Conservation (phyloP, 2,113 vertebrate species). For the Nannospalax galili region DNA sequence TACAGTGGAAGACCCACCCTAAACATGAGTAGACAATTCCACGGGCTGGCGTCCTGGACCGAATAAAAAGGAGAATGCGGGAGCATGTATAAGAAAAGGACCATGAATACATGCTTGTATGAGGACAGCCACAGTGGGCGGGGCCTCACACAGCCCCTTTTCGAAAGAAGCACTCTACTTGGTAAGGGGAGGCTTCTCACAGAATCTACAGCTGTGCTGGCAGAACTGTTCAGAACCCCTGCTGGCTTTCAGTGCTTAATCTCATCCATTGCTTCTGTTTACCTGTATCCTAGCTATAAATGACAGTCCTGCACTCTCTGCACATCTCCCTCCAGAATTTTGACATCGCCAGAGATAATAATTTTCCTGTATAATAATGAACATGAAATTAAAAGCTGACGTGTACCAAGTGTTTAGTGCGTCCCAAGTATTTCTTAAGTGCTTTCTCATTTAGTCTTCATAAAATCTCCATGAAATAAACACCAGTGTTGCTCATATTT, state of each 20-base stretch:
- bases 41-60: too few relatives aligned
- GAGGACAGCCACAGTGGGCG: not conserved
- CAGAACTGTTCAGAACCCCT: not conserved
- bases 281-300: conserved; percentile 5
- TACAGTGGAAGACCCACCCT: too few relatives aligned
- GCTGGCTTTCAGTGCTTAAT: not conserved
- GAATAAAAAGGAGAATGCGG: not conserved
- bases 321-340: not conserved
- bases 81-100: not conserved
- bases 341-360: not conserved
- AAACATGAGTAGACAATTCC: too few relatives aligned
- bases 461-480: not conserved
- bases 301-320: not conserved
- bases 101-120: not conserved
- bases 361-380: not conserved
- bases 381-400: not conserved
- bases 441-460: not conserved
- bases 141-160: not conserved
- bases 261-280: not conserved
- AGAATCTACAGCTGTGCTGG: not conserved
- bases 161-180: not conserved
- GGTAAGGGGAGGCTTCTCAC: not conserved
- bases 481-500: not conserved
- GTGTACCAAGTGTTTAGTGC: not conserved
- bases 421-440: not conserved